These are phyloP conservation scores for Drosophila saltans DNA, from an alignment of 1,140 invertebrate species.

Conservation along the genomic window DNA sequence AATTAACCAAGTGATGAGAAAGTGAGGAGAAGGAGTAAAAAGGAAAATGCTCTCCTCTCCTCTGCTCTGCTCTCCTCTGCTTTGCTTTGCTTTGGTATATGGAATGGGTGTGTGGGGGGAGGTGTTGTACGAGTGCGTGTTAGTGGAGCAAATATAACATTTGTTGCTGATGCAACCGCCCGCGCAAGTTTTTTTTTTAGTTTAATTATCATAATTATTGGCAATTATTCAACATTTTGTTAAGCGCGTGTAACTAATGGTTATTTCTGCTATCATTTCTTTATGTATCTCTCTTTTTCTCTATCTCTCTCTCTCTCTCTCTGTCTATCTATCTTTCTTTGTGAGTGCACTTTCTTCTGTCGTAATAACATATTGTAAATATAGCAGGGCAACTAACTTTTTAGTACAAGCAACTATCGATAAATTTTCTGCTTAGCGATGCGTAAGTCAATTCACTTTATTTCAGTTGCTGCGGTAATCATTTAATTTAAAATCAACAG, in stretches of 20 bases:
- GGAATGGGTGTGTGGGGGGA: not conserved
- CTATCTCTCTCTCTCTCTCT: slow-evolving; percentile 20
- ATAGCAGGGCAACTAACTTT: not conserved
- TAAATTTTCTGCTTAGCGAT: slow-evolving; percentile 48
- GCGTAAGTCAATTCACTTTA: slow-evolving; percentile 36
- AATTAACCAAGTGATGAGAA: slow-evolving; percentile 54
- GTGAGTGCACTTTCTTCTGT: slow-evolving; percentile 49
- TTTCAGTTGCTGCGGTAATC: slow-evolving; percentile 62
- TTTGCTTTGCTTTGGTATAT: too few species aligned
- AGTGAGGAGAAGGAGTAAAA: not conserved
- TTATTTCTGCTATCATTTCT: slow-evolving; percentile 24
- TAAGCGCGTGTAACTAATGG: slow-evolving; percentile 71
- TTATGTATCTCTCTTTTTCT: slow-evolving; percentile 29
- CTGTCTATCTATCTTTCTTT: not conserved
- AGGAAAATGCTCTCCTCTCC: not conserved
- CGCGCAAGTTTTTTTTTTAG: slow-evolving; percentile 58
- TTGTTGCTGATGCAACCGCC: slow-evolving; percentile 72
- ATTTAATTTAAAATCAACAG: slow-evolving; percentile 69
- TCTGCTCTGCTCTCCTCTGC: too few species aligned
- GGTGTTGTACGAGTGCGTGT: slow-evolving; percentile 33
- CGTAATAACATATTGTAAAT: slow-evolving; percentile 17
- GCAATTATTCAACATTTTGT: slow-evolving; percentile 77
- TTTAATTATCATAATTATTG: slow-evolving; percentile 73
- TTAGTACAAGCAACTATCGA: slow-evolving; percentile 23
- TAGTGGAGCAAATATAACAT: slow-evolving; percentile 62